These are phyloP conservation scores for Drosophila takahashii DNA, from an alignment of 1,140 invertebrate genomes.

Conservation along the genomic window DNA sequence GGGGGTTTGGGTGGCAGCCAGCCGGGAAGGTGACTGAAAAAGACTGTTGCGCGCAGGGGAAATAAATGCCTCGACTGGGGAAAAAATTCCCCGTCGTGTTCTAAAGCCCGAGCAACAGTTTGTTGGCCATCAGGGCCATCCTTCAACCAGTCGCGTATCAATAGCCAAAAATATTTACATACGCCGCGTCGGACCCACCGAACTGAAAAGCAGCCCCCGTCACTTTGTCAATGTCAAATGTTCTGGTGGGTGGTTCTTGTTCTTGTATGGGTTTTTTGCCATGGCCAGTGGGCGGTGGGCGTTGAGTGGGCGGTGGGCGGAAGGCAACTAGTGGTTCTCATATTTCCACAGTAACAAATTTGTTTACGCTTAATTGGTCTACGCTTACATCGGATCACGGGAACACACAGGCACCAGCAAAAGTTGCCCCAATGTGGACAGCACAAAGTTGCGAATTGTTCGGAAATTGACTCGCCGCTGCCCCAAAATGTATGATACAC, in stretches of 20 bases:
- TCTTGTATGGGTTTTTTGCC: slow-evolving; percentile 6
- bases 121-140: slow-evolving; percentile 75
- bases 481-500: slow-evolving; percentile 34
- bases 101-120: slow-evolving; percentile 71
- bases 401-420: slow-evolving; percentile 23
- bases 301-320: neutral
- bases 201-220: slow-evolving; percentile 35
- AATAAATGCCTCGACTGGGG: slow-evolving; percentile 25
- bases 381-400: slow-evolving; percentile 65
- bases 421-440: slow-evolving; percentile 6
- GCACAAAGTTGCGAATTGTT: slow-evolving; percentile 26
- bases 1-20: neutral
- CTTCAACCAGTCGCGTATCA: slow-evolving; percentile 56
- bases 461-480: slow-evolving; percentile 22
- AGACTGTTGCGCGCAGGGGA: slow-evolving; percentile 62
- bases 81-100: slow-evolving; percentile 38
- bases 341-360: slow-evolving; percentile 72
- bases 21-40: slow-evolving; percentile 20
- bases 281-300: slow-evolving; percentile 11
- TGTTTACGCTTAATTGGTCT: slow-evolving; percentile 82
- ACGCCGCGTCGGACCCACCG: slow-evolving; percentile 24
- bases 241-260: neutral
- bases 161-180: slow-evolving; percentile 78
- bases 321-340: slow-evolving; percentile 79
- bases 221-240: slow-evolving; percentile 73